A percentile compares a stretch with the other conserved stretches of the same genome.
phyloP scores from a whole-genome alignment of 2,797 vertebrate genomes.

The Labroides dimidiatus region DNA sequence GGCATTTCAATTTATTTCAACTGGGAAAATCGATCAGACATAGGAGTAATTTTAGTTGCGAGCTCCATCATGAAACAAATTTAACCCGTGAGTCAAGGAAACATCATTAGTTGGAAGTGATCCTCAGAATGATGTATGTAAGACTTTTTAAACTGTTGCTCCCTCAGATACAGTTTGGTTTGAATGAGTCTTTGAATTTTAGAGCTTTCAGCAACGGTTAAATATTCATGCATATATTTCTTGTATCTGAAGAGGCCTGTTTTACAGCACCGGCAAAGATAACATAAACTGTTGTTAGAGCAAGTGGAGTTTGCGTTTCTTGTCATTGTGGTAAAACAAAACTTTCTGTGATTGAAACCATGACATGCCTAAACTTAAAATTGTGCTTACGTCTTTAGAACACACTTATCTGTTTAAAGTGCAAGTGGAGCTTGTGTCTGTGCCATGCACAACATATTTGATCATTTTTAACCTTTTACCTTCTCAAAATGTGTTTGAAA shows the following conservation, averaged over 20 bases:
- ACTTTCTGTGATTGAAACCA: background rate
- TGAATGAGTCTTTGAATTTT: background rate
- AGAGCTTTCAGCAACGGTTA: no score
- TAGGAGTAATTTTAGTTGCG: no score
- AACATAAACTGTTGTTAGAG: background rate
- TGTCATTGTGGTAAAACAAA: no score
- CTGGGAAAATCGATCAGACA: no score
- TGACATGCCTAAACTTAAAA: background rate
- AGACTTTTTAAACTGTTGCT: no score
- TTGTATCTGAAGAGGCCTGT: background rate
- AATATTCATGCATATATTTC: background rate
- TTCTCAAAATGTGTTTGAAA: conserved; percentile 1
- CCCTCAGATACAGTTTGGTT: background rate
- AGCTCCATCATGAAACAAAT: no score
- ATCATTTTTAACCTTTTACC: conserved; percentile 1
- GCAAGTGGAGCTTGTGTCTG: background rate
- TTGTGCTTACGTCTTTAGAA: background rate
- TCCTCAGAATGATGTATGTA: no score
- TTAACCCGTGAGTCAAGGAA: no score
- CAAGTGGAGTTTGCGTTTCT: background rate
- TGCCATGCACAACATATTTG: background rate
- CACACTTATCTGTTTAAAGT: background rate
- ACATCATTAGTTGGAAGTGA: no score
- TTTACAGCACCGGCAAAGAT: background rate
- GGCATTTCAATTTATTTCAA: no score